Evolutionary conservation across 2,797 vertebrate genomes (phyloP).

Genomic region (Todus mexicanus): DNA sequence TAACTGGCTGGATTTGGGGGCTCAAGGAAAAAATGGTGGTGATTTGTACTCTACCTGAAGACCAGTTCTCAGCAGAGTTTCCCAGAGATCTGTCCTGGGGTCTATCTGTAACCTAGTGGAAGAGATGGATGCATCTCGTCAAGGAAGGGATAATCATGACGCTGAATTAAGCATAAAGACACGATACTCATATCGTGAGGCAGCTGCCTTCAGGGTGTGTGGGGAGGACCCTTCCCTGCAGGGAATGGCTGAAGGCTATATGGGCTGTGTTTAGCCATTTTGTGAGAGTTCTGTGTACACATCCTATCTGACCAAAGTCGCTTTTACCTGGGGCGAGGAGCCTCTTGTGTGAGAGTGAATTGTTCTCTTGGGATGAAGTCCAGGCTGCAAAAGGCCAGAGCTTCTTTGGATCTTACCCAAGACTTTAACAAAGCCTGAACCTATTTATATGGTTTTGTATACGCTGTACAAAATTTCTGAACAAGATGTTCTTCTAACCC

Average conservation of each 20-base stretch:
- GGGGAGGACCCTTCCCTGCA: neutral
- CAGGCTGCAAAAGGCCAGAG: neutral
- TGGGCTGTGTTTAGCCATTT: neutral
- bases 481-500: constrained; percentile 37
- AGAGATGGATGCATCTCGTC: neutral
- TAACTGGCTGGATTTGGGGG: neutral
- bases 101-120: neutral
- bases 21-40: neutral
- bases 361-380: neutral
- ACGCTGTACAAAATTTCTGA: neutral
- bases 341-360: neutral
- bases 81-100: neutral
- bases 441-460: constrained; percentile 16
- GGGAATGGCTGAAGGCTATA: neutral
- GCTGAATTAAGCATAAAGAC: neutral
- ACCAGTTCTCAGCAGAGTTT: neutral
- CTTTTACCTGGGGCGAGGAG: neutral
- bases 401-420: neutral
- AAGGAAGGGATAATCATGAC: neutral
- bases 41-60: neutral
- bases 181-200: neutral
- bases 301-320: neutral
- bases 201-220: neutral
- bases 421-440: constrained; percentile 12
- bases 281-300: neutral